A percentile compares a stretch with the other conserved stretches of the same genome.
Conservation (phyloP, 2,797 vertebrate species). For the Cryptoprocta ferox region DNA sequence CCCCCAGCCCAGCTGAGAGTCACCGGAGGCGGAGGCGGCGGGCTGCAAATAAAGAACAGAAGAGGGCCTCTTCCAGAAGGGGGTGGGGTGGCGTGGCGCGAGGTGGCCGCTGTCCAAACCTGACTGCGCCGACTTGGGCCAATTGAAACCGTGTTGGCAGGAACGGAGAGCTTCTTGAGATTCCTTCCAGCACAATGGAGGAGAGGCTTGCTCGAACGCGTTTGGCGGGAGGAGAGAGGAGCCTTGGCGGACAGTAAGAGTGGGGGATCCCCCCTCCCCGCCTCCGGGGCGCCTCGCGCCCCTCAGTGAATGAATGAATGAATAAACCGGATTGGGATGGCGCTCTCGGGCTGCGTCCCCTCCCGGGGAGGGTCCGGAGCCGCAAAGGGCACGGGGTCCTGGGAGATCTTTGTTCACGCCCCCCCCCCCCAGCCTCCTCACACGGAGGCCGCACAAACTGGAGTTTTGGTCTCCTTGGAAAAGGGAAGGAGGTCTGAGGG, state of each 20-base stretch:
- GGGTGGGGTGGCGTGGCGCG: background rate
- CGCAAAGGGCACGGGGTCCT: background rate
- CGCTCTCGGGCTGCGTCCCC: background rate
- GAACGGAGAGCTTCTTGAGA: constrained; percentile 13
- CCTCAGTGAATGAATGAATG: background rate
- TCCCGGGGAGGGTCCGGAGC: no score
- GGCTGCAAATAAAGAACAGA: background rate
- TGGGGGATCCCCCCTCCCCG: no score
- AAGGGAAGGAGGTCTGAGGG: background rate
- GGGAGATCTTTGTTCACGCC: background rate
- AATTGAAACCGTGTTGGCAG: constrained; percentile 43
- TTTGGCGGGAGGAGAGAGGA: background rate
- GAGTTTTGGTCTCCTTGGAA: background rate
- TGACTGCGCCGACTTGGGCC: background rate
- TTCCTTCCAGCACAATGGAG: background rate
- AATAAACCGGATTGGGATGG: background rate
- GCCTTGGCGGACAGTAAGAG: background rate
- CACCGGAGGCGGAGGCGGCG: background rate
- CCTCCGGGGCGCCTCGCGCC: background rate
- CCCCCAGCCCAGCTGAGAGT: background rate
- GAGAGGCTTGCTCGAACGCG: background rate
- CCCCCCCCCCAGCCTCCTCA: background rate
- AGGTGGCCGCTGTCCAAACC: background rate
- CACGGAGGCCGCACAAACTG: background rate
- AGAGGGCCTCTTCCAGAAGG: background rate